Base-by-base conservation (phyloP, 2,797 vertebrate genomes). In the Apodemus agrarius region DNA sequence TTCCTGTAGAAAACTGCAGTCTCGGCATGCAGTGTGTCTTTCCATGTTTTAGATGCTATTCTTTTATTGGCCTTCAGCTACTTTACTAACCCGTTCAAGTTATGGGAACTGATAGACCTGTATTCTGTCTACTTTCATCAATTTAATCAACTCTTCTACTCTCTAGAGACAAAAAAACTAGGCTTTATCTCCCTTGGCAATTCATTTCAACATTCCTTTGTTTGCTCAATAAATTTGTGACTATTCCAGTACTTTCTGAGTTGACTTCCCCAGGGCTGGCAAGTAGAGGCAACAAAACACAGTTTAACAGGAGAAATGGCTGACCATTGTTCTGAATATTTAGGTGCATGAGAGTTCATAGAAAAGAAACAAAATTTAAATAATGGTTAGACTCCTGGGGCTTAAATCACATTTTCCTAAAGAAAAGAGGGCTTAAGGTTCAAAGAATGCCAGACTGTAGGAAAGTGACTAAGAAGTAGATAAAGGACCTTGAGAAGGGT, bases 171-270 rank as follows among this genome's bases (percentile, higher is more conserved):
- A 61, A 86, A 52, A 61, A 86, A 86, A 84, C 46, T 8, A 69
- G 26, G 2, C 81, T 95, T 90, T 49, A 29, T 43, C 21, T 80
- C 72, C 57, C 92, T 1, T 90, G 90, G n/a, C 40, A 90, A 96
- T 82, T 97, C 40, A 91, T 87, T 96, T 94, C 87, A 94, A 93
- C 72, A 93, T 57, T 63, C 29, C 40, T 93, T 92, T 89, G 75
- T 93, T 93, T 86, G 24, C 86, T 54, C 88, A 75, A 78, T 96
- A 61, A 92, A 12, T 94, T 75, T 97, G 63, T 85, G 37, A 49
- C 12, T 86, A 75, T 74, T 49, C 31, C 31, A 79, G 52, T 82
- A 37, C 17, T 31, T 24, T 49, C 52, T 84, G 80, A 80, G 13
- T 43, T 86, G 86, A 40, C 13, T 74, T 90, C 57, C n/a, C 11